Evolutionary conservation across 2,113 vertebrate species (phyloP).

Genomic region (Phrynosoma platyrhinos): DNA sequence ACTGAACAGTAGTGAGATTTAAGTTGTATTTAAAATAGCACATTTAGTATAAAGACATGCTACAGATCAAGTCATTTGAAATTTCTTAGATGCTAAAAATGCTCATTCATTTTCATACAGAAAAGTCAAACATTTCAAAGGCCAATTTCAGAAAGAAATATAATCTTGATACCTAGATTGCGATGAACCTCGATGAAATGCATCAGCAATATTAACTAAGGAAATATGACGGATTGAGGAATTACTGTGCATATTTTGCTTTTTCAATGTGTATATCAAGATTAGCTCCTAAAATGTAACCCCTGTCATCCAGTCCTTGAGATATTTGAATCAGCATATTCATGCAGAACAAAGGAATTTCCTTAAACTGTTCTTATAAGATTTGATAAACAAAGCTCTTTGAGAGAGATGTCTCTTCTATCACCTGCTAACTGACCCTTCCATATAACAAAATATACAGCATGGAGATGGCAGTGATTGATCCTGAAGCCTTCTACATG

Average conservation of each 20-base stretch:
- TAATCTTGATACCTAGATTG: conserved; percentile 18
- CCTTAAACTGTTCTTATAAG: background rate
- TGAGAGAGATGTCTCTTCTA: background rate
- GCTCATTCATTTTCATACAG: conserved; percentile 10
- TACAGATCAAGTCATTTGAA: background rate
- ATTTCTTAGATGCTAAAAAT: conserved; percentile 6
- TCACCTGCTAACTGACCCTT: background rate
- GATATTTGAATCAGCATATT: background rate
- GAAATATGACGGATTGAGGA: background rate
- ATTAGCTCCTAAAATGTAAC: background rate
- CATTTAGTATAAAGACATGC: background rate
- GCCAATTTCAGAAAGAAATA: background rate
- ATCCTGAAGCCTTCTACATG: background rate
- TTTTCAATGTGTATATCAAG: background rate
- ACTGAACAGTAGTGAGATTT: background rate
- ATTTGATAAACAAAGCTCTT: background rate
- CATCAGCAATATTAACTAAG: background rate
- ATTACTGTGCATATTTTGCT: background rate
- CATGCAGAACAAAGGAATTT: background rate
- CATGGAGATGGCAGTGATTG: background rate
- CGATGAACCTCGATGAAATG: background rate
- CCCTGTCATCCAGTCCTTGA: background rate
- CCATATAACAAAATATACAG: background rate
- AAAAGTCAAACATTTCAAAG: conserved; percentile 10
- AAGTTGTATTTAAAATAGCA: background rate